Percentiles rank a stretch among this genome's conserved stretches.
These are phyloP conservation scores for Metridium senile DNA, from an alignment of 92 coral and sea anemone species.

Conservation along the genomic window DNA sequence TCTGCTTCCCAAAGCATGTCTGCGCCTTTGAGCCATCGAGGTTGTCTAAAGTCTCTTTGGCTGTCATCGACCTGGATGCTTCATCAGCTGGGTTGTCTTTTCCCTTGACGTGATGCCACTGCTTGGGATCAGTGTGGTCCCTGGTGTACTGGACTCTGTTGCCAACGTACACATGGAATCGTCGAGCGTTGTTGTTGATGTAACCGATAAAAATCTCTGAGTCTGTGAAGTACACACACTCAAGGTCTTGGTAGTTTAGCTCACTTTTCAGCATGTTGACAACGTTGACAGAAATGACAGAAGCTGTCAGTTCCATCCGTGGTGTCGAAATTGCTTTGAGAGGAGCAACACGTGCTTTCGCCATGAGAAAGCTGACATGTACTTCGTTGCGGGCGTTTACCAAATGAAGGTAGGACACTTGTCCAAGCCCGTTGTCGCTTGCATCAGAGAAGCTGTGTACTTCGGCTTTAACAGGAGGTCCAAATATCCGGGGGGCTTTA, in stretches of 20 bases:
- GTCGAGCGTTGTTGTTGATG: slow-evolving; percentile 52
- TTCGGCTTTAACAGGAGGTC: slow-evolving; percentile 42
- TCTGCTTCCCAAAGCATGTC: too few species aligned
- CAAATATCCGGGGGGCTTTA: slow-evolving; percentile 74
- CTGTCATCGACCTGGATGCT: too few species aligned
- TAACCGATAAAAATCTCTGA: slow-evolving; percentile 48
- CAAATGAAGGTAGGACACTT: slow-evolving; percentile 56
- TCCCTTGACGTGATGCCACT: not conserved
- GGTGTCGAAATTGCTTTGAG: slow-evolving; percentile 48
- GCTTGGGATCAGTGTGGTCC: not conserved
- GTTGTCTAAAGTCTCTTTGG: too few species aligned
- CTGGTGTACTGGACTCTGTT: slow-evolving; percentile 41
- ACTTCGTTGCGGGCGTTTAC: slow-evolving; percentile 44
- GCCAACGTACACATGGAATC: slow-evolving; percentile 41
- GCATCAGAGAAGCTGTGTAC: slow-evolving; percentile 64
- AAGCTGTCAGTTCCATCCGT: slow-evolving; percentile 58
- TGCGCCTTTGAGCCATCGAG: too few species aligned
- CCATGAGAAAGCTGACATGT: slow-evolving; percentile 58
- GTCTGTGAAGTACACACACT: slow-evolving; percentile 41
- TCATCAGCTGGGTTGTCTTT: too few species aligned
- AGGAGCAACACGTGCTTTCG: slow-evolving; percentile 64
- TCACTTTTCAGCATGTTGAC: slow-evolving; percentile 25
- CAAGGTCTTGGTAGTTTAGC: slow-evolving; percentile 25
- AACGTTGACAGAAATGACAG: slow-evolving; percentile 60
- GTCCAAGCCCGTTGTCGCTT: slow-evolving; percentile 40